Percentiles rank a stretch among this genome's conserved stretches.
phyloP scores from a whole-genome alignment of 2,888 invertebrate genomes.

The Molanna angustata region DNA sequence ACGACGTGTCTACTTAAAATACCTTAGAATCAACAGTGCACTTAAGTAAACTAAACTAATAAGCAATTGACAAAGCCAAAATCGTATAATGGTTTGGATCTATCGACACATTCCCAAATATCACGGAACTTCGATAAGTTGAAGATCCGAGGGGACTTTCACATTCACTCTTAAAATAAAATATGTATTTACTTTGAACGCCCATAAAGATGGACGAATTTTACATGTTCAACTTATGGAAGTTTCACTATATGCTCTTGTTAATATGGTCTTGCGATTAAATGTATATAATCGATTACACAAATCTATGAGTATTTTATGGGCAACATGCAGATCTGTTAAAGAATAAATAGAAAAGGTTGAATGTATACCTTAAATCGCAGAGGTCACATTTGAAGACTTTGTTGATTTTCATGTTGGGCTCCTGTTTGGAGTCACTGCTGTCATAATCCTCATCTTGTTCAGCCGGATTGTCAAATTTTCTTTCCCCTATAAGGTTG shows the following conservation, averaged over 20 bases:
- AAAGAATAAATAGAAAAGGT: too few relatives aligned
- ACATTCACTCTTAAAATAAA: too few relatives aligned
- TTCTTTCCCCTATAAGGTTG: constrained; percentile 25
- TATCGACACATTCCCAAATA: neutral
- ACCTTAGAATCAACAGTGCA: neutral
- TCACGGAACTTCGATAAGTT: neutral
- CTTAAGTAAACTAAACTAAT: neutral
- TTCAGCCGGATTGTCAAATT: constrained; percentile 19
- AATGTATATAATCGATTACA: too few relatives aligned
- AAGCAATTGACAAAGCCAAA: neutral
- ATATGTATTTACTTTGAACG: too few relatives aligned
- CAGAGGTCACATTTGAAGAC: constrained; percentile 31
- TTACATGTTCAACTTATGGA: neutral
- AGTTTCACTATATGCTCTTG: neutral
- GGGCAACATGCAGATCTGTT: neutral
- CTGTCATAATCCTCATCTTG: constrained; percentile 32
- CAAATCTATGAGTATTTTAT: neutral
- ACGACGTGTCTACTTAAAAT: too few relatives aligned
- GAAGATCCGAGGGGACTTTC: neutral
- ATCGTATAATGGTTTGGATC: neutral
- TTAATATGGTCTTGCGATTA: too few relatives aligned
- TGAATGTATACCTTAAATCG: constrained; percentile 24
- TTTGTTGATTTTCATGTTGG: constrained; percentile 17
- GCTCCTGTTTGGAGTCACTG: constrained; percentile 25
- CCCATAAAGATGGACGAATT: too few relatives aligned